Base-by-base conservation (phyloP, 2,113 vertebrate genomes). In the Odobenus rosmarus region DNA sequence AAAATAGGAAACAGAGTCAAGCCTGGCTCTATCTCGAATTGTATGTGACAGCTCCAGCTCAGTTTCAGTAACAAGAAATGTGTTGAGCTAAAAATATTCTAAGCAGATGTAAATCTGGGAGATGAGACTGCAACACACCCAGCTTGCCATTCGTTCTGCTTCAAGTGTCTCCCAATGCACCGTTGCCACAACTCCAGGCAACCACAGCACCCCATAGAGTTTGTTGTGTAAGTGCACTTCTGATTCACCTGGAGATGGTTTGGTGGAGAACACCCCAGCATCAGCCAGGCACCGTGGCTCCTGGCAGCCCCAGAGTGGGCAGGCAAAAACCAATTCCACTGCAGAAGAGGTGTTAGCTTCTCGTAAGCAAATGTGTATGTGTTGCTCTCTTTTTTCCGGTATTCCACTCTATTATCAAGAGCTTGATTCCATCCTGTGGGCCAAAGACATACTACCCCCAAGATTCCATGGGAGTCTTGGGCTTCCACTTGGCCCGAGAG, bases 1-100 rank as follows among this genome's bases (percentile, higher is more conserved):
- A 88, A 71, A 98, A 98, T 98, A 98, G 97, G 97, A 98, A 98
- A 98, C 98, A 98, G 95, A 99, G 97, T 98, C 96, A 33, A 95
- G 97, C 95, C 96, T 94, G 82, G 97, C 95, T 92, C 83, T 97
- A 96, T 98, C 97, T 97, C 1, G 4, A 96, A 98, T 97, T 86
- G 31, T 72, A 53, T 96, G 88, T 97, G 97, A 98, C 97, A 98
- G 97, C 62, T 96, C 36, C 79, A 12, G 51, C 93, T 97, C 92
- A 82, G 49, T 93, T 88, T 97, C 95, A 98, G 98, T 94, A 98
- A 98, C 87, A 93, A 96, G 93, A 97, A 97, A 97, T 87, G 93
- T 87, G 96, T 97, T 18, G 33, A 95, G 93, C 95, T 98, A 97
- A 98, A 98, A 97, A 97, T 97, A 98, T 51, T 97, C 98, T 91